phyloP scores from a whole-genome alignment of 2,797 vertebrate genomes.

The Sylvia borin region DNA sequence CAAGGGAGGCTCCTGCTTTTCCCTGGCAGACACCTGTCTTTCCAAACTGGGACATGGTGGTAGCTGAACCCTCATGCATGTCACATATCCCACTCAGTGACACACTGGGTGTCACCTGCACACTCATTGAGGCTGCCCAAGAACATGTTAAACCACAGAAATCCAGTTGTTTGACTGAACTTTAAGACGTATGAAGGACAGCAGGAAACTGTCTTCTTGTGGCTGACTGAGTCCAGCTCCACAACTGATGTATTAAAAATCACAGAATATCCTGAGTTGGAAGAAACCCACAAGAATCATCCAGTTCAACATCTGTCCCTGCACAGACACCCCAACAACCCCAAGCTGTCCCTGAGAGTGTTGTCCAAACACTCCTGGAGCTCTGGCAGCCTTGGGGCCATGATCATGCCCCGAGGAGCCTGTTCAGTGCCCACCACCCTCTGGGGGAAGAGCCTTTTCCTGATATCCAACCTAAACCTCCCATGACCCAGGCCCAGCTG shows the following conservation, averaged over 20 bases:
- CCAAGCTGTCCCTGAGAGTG: accelerated
- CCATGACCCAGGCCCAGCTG: neutral
- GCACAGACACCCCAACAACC: neutral
- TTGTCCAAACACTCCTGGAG: neutral
- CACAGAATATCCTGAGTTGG: neutral
- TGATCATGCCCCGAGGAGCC: neutral
- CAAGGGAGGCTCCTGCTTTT: too few relatives aligned
- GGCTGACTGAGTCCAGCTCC: neutral
- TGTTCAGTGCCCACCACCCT: neutral
- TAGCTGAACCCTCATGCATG: neutral
- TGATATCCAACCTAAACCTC: neutral
- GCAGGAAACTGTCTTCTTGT: neutral
- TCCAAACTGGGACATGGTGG: neutral
- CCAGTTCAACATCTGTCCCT: neutral
- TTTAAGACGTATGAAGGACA: neutral
- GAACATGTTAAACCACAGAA: neutral
- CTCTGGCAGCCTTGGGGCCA: neutral
- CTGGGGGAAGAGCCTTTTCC: neutral
- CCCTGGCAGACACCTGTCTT: too few relatives aligned
- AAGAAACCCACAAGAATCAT: neutral
- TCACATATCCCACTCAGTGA: neutral
- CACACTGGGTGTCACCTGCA: neutral
- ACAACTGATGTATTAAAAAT: neutral
- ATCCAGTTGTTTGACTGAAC: neutral
- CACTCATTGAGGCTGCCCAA: neutral